Conservation (phyloP, 2,888 invertebrate species). For the Galerucella pusilla region DNA sequence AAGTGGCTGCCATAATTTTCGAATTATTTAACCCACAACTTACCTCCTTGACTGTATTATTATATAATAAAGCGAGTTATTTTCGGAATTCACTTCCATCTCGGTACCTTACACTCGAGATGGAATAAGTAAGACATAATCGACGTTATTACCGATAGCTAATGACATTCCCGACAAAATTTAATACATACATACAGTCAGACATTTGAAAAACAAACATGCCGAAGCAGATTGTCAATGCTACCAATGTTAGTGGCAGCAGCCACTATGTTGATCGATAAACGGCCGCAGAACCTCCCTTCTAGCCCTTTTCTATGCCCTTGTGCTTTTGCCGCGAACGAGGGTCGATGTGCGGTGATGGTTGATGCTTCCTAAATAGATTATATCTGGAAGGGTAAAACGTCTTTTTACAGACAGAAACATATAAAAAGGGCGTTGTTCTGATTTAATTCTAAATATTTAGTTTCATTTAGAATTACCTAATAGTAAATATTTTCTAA, state of each 20-base stretch:
- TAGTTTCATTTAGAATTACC: too few relatives aligned
- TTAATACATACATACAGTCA: neutral
- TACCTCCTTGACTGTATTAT: too few relatives aligned
- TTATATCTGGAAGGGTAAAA: neutral
- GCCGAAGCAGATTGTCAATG: slow-evolving; percentile 12
- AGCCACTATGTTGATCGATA: slow-evolving; percentile 32
- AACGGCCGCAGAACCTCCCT: slow-evolving; percentile 29
- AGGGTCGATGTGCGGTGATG: slow-evolving; percentile 23
- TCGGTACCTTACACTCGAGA: too few relatives aligned
- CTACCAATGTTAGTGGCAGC: slow-evolving; percentile 5
- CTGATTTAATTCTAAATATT: neutral
- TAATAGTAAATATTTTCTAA: too few relatives aligned
- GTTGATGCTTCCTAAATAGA: slow-evolving; percentile 9
- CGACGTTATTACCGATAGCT: neutral
- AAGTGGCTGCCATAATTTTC: too few relatives aligned
- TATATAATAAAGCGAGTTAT: too few relatives aligned
- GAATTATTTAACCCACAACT: too few relatives aligned
- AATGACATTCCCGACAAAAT: neutral
- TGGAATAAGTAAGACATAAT: too few relatives aligned
- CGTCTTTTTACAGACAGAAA: neutral
- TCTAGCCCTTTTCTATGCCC: slow-evolving; percentile 9
- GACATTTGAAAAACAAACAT: neutral
- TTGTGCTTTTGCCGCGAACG: slow-evolving; percentile 5
- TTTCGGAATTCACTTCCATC: too few relatives aligned
- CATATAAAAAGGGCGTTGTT: slow-evolving; percentile 2